Base-by-base conservation (phyloP, 2,888 invertebrate genomes). In the Flexamia atlantica region DNA sequence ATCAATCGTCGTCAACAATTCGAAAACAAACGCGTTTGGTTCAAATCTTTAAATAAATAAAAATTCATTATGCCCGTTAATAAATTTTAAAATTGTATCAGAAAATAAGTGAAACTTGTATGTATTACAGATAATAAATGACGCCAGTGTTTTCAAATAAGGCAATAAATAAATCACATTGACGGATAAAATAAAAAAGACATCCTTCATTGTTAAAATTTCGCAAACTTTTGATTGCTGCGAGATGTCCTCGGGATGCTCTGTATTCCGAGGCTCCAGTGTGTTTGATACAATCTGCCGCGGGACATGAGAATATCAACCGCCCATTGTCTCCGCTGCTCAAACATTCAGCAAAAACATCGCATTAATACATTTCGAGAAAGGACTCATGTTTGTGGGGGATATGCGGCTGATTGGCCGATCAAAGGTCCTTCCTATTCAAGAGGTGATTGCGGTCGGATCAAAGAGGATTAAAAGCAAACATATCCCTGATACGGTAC, bases 401-500 rank as follows among this genome's bases (percentile, higher is more conserved):
- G 20, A 25, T 20, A 57, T 57, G 57, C 12, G 57, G 57, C 28
- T 64, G 64, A 64, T 64, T 30, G 64, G 64, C 5, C 64, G 28
- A 28, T 64, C 64, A 64, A 64, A 64, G 64, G 64, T 64, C 9
- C 14, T 57, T 23, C 28, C 28, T 17, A 30, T 64, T 64, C 64
- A 57, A 50, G 64, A 28, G 64, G 64, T 12, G 64, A 64, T 64
- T 30, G 64, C 64, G 28, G 64, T 7, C 28, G 30, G 28, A 64
- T 64, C 64, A 64, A 28, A 64, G 28, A 28, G 64, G 64, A 28
- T 64, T 64, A 57, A 64, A 64, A 64, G 64, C 64, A 64, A 64
- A 64, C 64, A 64, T 30, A 30, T 64, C 64, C 64, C 28, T 64
- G 57, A 57, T 57, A 3, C 12, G 23, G 14, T 17, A 12, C 12